Base-by-base conservation (phyloP, 1,140 invertebrate genomes). In the Cyclargus thomasi region DNA sequence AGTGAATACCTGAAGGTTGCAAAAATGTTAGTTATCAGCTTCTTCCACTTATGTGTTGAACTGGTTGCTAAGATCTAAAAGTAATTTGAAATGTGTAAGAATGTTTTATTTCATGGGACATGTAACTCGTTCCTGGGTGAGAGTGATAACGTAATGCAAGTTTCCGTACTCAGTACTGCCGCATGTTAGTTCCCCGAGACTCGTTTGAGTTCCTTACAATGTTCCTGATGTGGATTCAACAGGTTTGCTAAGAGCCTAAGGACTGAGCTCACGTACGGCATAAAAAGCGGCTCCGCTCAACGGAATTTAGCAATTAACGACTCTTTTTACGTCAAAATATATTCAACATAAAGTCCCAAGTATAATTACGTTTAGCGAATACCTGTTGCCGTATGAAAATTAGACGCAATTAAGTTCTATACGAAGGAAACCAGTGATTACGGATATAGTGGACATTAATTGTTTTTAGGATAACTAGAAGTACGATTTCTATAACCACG, bases 151-250 rank as follows among this genome's bases (percentile, higher is more conserved):
- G 18, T 18, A 59, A 59, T 59, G 55, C 18, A 7, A 55, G 17
- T 59, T 59, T 59, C 55, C 55, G 18, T 18, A 20, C 5, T 18
- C 20, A 59, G 55, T 20, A 59, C 17, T 47, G 39, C 18, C 20
- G 55, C 55, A 59, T 59, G 11, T 59, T 59, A 59, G 55, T 11
- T 59, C 21, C 18, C 18, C 55, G 20, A 59, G 55, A 59, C 55
- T 21, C 17, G 55, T 59, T 59, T 59, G 18, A 59, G 55, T 20
- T 55, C 39, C 39, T 47, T 8, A 47, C 39, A 14, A 47, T 47
- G 39, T 47, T 47, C 39, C 1, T 14, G 39, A 47, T 14, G 39
- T 47, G 39, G 14, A 47, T 8, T 47, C 39, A 47, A 47, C 39
- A 47, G 39, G 39, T 47, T 47, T 47, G 3, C 10, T 47, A 47